Conservation (phyloP, 2,888 invertebrate species). For the Gastrophysa polygoni region DNA sequence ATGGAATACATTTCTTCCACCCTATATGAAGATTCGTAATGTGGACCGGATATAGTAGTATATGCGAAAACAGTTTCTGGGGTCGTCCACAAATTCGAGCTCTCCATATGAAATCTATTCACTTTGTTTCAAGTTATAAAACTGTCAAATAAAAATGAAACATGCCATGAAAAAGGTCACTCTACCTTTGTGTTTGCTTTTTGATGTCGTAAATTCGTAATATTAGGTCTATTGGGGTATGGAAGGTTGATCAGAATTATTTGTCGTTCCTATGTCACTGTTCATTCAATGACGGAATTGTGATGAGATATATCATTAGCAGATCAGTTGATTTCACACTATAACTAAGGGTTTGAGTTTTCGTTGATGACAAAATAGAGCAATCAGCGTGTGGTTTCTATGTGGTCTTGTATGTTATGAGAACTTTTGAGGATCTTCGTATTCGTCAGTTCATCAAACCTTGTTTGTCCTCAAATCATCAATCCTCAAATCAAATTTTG, state of each 20-base stretch:
- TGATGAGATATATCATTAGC: no score
- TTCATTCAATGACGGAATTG: not conserved
- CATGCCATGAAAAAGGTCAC: constrained; percentile 17
- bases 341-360: no score
- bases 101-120: constrained; percentile 17
- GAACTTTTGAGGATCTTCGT: no score
- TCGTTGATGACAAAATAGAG: no score
- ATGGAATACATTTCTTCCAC: no score
- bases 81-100: constrained; percentile 10
- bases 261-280: constrained; percentile 1
- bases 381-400: no score
- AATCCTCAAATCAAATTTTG: no score
- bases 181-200: constrained; percentile 27
- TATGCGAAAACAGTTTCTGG: constrained; percentile 7
- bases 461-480: no score
- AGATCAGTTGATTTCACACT: no score
- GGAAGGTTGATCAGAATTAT: constrained; percentile 16
- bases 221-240: constrained; percentile 20
- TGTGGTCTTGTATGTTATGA: no score
- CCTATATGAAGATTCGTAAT: no score
- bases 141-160: constrained; percentile 29
- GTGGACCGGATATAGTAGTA: not conserved
- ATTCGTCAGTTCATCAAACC: no score
- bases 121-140: constrained; percentile 26
- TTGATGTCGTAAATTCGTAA: constrained; percentile 20